Evolutionary conservation across 2,888 invertebrate genomes (phyloP).

Genomic region (Diploptera punctata): DNA sequence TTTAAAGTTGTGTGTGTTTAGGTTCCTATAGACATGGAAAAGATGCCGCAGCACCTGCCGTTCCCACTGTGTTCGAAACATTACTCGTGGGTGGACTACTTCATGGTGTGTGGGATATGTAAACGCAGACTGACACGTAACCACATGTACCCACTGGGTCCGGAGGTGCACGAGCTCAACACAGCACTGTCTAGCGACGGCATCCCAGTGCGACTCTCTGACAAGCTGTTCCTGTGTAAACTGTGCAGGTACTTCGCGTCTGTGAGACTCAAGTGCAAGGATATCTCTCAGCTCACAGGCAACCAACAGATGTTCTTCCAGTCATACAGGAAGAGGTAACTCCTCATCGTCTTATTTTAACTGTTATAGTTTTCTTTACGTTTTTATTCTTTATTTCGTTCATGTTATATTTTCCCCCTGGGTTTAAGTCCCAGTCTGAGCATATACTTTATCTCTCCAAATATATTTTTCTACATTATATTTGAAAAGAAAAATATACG

Average conservation of each 20-base stretch:
- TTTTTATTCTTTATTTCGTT: no score
- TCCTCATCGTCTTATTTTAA: no score
- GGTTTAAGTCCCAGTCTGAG: no score
- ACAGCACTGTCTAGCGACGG: constrained; percentile 63
- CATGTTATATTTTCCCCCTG: no score
- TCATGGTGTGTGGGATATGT: constrained; percentile 79
- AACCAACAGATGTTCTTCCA: constrained; percentile 62
- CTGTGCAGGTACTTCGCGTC: constrained; percentile 80
- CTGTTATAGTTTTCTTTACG: background rate
- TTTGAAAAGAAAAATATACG: no score
- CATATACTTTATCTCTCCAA: no score
- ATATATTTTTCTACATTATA: no score
- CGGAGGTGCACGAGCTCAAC: constrained; percentile 61
- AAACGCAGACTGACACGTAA: constrained; percentile 77
- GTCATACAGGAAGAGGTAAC: constrained; percentile 69
- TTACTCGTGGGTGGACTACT: constrained; percentile 72
- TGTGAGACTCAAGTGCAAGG: constrained; percentile 66
- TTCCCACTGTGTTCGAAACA: constrained; percentile 75
- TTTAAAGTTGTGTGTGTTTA: no score
- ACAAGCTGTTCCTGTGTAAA: constrained; percentile 81
- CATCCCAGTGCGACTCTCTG: constrained; percentile 70
- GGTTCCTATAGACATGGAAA: constrained; percentile 57
- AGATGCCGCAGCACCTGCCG: constrained; percentile 46
- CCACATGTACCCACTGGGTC: constrained; percentile 71
- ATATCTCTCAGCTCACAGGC: constrained; percentile 50